Percentiles rank a stretch among this genome's conserved stretches.
Conservation (phyloP, 1,140 invertebrate genomes). For the Drosophila yakuba region DNA sequence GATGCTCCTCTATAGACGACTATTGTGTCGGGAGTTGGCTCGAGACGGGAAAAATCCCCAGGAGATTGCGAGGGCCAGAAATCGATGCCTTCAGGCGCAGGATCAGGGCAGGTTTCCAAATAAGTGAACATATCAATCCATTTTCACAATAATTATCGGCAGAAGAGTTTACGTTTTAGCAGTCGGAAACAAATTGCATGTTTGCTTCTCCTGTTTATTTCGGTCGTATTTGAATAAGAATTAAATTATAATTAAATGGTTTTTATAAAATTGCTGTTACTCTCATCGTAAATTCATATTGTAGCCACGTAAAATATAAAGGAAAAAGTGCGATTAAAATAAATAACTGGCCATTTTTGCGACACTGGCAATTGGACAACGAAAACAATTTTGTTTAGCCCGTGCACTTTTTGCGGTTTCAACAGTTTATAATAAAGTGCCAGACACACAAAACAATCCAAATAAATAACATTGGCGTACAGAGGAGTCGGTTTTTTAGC, state of each 20-base stretch:
- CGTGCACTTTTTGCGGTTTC: conserved; percentile 64
- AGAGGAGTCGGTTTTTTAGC: conserved; percentile 15
- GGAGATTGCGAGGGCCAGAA: background rate
- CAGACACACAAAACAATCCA: conserved; percentile 52
- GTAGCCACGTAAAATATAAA: background rate
- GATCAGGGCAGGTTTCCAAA: conserved; percentile 24
- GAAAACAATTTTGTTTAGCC: conserved; percentile 47
- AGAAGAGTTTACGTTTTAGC: conserved; percentile 26
- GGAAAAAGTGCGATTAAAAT: background rate
- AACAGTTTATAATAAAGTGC: conserved; percentile 72
- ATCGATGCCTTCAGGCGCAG: background rate
- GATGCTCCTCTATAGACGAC: conserved; percentile 57
- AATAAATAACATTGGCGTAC: conserved; percentile 46
- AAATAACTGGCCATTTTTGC: no score
- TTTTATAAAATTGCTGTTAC: no score
- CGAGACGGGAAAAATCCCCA: conserved; percentile 16
- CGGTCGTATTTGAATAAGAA: background rate
- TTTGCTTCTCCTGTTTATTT: conserved; percentile 1
- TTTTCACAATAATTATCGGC: background rate
- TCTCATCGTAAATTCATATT: background rate
- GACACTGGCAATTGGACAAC: conserved; percentile 4
- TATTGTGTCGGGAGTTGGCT: conserved; percentile 36
- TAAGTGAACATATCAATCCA: background rate
- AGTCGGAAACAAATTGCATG: background rate
- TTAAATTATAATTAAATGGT: background rate